Conservation (phyloP, 1,140 invertebrate species). For the Pseudobourletiella spinata region DNA sequence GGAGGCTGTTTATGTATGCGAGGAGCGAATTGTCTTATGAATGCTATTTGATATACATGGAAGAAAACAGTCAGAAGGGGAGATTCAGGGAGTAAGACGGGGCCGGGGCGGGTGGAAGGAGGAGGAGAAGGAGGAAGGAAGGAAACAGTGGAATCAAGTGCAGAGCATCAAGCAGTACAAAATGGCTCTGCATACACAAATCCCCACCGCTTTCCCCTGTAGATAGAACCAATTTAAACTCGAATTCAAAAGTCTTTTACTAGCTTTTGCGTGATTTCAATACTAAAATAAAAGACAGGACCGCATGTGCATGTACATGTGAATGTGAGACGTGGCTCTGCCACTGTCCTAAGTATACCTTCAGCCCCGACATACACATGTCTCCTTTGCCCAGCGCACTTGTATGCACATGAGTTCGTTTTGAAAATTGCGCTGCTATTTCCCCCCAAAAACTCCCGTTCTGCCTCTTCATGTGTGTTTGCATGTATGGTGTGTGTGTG, state of each 20-base stretch:
- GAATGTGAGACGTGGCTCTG: too few relatives aligned
- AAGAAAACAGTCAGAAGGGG: background rate
- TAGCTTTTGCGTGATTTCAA: slow-evolving; percentile 31
- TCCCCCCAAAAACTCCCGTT: too few relatives aligned
- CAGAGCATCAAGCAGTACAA: slow-evolving; percentile 26
- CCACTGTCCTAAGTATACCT: too few relatives aligned
- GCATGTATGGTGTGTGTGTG: too few relatives aligned
- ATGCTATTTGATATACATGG: slow-evolving; percentile 30
- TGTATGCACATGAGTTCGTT: too few relatives aligned
- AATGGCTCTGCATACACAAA: slow-evolving; percentile 30
- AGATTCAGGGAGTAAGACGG: background rate
- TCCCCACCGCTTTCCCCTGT: slow-evolving; percentile 20
- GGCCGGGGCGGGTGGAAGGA: background rate
- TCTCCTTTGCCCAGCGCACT: too few relatives aligned
- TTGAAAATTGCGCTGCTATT: too few relatives aligned
- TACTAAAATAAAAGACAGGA: slow-evolving; percentile 13
- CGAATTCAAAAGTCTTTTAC: slow-evolving; percentile 36
- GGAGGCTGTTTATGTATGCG: slow-evolving; percentile 30
- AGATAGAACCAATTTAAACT: slow-evolving; percentile 36
- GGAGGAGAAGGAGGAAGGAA: background rate
- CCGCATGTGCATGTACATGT: too few relatives aligned
- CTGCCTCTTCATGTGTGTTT: too few relatives aligned
- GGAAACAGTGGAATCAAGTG: slow-evolving; percentile 26
- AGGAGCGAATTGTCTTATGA: slow-evolving; percentile 25
- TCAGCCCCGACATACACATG: too few relatives aligned